Evolutionary conservation across 2,888 invertebrate genomes (phyloP).

Genomic region (Rhagium mordax): DNA sequence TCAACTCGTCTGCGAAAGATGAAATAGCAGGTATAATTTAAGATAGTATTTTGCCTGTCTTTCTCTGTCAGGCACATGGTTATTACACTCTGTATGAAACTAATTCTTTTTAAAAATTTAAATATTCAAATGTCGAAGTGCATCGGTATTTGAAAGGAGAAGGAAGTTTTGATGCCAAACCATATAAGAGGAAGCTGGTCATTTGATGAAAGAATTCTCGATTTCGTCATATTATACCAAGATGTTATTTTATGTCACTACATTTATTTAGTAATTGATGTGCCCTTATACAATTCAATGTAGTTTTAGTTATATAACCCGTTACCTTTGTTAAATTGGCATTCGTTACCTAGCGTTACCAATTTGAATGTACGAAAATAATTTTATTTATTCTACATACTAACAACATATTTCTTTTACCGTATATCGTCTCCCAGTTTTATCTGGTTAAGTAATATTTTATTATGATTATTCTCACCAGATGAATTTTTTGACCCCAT

Average conservation of each 20-base stretch:
- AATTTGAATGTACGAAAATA: too few species aligned
- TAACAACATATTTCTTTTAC: too few species aligned
- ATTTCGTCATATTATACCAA: neutral
- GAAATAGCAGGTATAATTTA: constrained; percentile 15
- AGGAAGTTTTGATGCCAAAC: constrained; percentile 20
- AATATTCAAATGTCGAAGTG: constrained; percentile 31
- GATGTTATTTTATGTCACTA: neutral
- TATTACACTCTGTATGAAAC: neutral
- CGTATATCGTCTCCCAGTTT: too few species aligned
- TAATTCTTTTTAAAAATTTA: constrained; percentile 18
- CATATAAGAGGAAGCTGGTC: neutral
- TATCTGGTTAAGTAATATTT: too few species aligned
- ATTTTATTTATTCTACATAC: too few species aligned
- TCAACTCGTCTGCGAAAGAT: constrained; percentile 20
- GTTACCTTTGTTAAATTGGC: too few species aligned
- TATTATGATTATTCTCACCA: too few species aligned
- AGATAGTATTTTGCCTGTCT: constrained; percentile 3
- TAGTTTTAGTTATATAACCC: neutral
- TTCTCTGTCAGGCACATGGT: neutral
- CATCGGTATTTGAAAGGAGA: constrained; percentile 25
- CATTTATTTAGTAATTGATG: neutral
- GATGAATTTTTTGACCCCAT: too few species aligned
- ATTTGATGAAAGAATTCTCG: neutral
- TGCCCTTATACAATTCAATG: neutral
- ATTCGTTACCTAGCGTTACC: too few species aligned